Evolutionary conservation across 2,113 vertebrate species (phyloP), one percentile per base, ranked within the genome.

Genomic region (Tragelaphus imberbis): DNA sequence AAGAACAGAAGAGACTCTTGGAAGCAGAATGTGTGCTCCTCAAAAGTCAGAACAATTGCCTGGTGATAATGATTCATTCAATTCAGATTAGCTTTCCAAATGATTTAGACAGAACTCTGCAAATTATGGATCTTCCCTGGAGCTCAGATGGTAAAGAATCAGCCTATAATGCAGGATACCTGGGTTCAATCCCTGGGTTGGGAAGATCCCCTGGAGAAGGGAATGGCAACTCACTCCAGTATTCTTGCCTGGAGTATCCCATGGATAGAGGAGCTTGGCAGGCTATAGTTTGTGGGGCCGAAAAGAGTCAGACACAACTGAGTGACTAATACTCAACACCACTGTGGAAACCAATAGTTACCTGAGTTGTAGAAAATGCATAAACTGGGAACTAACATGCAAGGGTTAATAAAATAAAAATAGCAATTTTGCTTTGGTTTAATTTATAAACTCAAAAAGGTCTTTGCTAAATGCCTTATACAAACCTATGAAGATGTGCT

Each of bases 1-100:
- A 96, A 94, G 94, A 93, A 97, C 88, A 89, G 84, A 90, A 77
- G 93, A 93, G 77, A 86, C 91, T 81, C 95, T 96, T 95, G 51
- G 97, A 91, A 87, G 84, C 86, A 36, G 4, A 28, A 28, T 25
- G 90, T 90, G 9, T 91, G 44, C 95, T 97, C 36, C 84, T 88
- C 28, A 3, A 81, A 86, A 71, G 40, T 97, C 17, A 84, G 86
- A 79, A 86, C 25, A 30, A 56, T 97, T 97, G 88, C 95, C 92
- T 94, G 75, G 91, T 97, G 81, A 80, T 97, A 95, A 93, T 92
- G 30, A 96, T 79, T 63, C 14, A n/a, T 97, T 95, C 51, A 88
- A 96, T 51, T 89, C 53, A 87, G 40, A 84, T 58, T 94, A 91
- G 91, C 84, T 95, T 97, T 90, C 84, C 44, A 19, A 89, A 96